Evolutionary conservation across 2,797 vertebrate genomes (phyloP).

Genomic region (Adelosebastes latens): DNA sequence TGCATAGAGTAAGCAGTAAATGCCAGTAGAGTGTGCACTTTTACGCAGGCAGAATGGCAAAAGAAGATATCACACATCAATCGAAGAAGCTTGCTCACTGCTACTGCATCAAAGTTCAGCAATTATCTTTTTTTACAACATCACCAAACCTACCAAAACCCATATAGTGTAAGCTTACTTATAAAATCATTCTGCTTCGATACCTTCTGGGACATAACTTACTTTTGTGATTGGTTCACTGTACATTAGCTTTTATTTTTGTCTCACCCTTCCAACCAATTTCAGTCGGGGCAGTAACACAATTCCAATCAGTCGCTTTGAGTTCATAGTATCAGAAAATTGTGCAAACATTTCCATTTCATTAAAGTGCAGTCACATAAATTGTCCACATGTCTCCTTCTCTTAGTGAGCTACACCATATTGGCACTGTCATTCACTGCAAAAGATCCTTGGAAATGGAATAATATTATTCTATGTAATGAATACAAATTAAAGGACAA

Average conservation of each 20-base stretch:
- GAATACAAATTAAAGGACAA: background rate
- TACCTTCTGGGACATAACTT: background rate
- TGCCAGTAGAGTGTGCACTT: background rate
- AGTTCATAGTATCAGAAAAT: background rate
- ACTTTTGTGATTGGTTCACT: background rate
- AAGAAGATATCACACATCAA: background rate
- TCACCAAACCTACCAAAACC: background rate
- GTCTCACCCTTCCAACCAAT: background rate
- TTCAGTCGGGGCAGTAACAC: background rate
- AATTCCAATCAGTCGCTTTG: background rate
- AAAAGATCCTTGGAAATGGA: background rate
- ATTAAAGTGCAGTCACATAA: background rate
- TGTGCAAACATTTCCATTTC: background rate
- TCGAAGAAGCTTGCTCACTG: background rate
- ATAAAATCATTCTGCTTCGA: background rate
- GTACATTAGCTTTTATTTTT: background rate
- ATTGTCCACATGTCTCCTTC: background rate
- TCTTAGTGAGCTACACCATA: background rate
- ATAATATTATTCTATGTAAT: background rate
- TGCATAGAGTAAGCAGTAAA: background rate
- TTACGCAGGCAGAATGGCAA: no score
- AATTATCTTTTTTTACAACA: background rate
- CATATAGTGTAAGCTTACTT: background rate
- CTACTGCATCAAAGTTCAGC: background rate
- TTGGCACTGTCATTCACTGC: background rate